These are phyloP conservation scores for Atrichornis clamosus DNA, from an alignment of 2,113 vertebrate species.

Conservation along the genomic window DNA sequence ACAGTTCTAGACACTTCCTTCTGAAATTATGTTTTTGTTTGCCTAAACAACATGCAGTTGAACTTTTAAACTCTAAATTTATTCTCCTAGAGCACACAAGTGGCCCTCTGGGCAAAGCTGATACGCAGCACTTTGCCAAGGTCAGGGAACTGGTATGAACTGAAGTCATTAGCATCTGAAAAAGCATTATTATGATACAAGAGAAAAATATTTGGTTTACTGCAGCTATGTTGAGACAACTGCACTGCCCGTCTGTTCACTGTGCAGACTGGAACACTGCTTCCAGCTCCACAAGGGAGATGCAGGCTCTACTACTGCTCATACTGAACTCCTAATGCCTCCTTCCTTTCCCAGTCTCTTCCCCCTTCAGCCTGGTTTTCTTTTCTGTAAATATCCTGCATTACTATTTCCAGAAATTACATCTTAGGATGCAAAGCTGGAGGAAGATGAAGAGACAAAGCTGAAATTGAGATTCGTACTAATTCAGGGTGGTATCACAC, in stretches of 20 bases:
- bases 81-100: background rate
- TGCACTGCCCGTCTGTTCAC: background rate
- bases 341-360: background rate
- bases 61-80: background rate
- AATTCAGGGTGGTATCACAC: background rate
- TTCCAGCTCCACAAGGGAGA: background rate
- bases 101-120: background rate
- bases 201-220: background rate
- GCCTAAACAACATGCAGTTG: background rate
- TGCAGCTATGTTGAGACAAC: background rate
- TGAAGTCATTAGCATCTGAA: background rate
- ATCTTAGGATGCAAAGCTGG: background rate
- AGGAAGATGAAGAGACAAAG: background rate
- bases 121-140: background rate
- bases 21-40: background rate
- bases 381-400: background rate
- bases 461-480: background rate
- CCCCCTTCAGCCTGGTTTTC: background rate
- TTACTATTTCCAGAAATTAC: background rate
- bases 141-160: background rate
- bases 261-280: background rate
- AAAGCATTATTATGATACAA: background rate
- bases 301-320: background rate
- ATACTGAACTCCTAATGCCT: background rate
- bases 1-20: background rate